Evolutionary conservation across 2,113 vertebrate species (phyloP).

Genomic region (Siphamia tubifer): DNA sequence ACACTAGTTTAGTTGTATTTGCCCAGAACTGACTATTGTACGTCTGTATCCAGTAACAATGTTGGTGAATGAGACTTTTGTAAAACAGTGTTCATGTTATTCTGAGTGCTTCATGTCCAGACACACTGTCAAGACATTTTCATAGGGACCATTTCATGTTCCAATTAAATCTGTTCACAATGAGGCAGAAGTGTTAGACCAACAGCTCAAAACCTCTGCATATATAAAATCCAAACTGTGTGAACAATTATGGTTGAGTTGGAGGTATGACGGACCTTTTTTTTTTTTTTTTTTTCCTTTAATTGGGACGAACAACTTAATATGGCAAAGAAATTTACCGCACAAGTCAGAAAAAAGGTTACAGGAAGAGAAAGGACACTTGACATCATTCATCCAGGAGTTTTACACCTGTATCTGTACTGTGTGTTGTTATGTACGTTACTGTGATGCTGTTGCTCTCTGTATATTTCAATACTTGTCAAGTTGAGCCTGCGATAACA

Average conservation of each 20-base stretch:
- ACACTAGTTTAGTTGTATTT: no score
- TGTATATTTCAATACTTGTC: constrained; percentile 43
- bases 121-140: not conserved
- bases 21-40: not conserved
- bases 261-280: not conserved
- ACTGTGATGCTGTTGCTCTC: constrained; percentile 31
- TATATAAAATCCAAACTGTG: not conserved
- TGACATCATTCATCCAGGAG: not conserved
- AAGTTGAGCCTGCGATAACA: constrained; percentile 20
- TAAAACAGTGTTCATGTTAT: not conserved
- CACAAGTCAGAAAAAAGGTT: not conserved
- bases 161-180: not conserved
- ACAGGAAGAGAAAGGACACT: not conserved
- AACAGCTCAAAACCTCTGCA: not conserved
- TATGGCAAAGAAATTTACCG: not conserved
- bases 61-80: not conserved
- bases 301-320: not conserved
- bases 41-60: no score
- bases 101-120: not conserved
- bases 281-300: not conserved
- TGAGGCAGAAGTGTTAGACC: not conserved
- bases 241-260: not conserved
- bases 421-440: not conserved
- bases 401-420: no score
- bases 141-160: not conserved